These are phyloP conservation scores for Notocelia uddmanniana DNA, from an alignment of 2,888 invertebrate genomes.

Conservation along the genomic window DNA sequence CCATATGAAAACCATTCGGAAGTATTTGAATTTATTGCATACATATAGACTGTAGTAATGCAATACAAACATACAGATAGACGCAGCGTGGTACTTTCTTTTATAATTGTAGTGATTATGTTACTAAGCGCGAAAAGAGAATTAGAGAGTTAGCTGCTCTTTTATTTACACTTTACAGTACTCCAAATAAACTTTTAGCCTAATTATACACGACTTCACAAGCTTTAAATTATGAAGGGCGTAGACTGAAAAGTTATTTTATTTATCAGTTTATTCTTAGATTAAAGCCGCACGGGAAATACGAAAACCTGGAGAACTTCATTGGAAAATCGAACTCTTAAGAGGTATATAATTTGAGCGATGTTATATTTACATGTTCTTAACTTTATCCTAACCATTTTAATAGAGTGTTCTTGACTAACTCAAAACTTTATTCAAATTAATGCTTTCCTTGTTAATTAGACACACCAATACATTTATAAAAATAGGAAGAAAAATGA, in stretches of 20 bases:
- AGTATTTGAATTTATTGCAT: too few relatives aligned
- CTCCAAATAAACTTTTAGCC: background rate
- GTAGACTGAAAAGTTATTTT: background rate
- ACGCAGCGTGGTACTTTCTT: too few relatives aligned
- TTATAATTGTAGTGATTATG: background rate
- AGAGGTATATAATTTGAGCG: background rate
- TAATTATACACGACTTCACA: constrained; percentile 8
- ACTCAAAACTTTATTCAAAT: too few relatives aligned
- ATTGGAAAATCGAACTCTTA: background rate
- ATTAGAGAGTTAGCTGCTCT: background rate
- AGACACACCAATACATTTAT: too few relatives aligned
- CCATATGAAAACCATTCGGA: too few relatives aligned
- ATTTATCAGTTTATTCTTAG: background rate
- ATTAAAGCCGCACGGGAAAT: background rate
- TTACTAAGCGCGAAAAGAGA: background rate
- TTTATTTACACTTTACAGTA: background rate
- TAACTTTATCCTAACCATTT: background rate
- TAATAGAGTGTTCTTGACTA: too few relatives aligned
- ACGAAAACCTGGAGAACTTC: background rate
- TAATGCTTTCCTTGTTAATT: too few relatives aligned
- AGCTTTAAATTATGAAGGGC: constrained; percentile 2
- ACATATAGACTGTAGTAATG: too few relatives aligned
- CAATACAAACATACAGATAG: too few relatives aligned
- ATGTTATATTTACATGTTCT: background rate
- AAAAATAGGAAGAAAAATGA: too few relatives aligned